These are phyloP conservation scores for Takifugu bimaculatus DNA, from an alignment of 2,113 vertebrate genomes.

Conservation along the genomic window DNA sequence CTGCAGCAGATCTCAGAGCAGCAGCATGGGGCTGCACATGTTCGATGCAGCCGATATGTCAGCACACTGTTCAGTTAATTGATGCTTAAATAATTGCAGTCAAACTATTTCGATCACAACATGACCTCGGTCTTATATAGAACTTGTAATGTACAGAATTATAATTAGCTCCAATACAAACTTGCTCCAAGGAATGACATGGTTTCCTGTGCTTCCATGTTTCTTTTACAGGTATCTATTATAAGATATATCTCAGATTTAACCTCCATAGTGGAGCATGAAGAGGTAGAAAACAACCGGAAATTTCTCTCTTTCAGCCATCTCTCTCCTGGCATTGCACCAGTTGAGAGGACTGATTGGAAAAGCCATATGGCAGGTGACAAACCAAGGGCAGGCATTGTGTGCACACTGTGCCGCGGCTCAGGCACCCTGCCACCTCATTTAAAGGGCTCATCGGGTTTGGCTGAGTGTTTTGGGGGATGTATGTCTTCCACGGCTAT, in stretches of 20 bases:
- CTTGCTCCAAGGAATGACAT: not conserved
- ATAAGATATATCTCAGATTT: not conserved
- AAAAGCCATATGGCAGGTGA: conserved; percentile 68
- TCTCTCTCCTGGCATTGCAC: conserved; percentile 36
- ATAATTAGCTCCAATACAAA: too few relatives aligned
- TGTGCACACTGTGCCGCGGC: conserved; percentile 39
- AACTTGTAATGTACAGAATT: not conserved
- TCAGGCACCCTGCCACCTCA: conserved; percentile 52
- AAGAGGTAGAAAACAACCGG: conserved; percentile 9
- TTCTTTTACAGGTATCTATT: not conserved
- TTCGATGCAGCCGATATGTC: conserved; percentile 10
- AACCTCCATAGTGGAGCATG: conserved; percentile 16
- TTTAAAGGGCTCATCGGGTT: conserved; percentile 46
- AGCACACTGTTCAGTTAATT: conserved; percentile 10
- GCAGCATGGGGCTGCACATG: conserved; percentile 16
- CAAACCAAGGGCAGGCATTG: conserved; percentile 51
- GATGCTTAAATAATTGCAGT: not conserved
- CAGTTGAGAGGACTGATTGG: conserved; percentile 50
- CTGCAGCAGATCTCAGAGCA: conserved; percentile 50
- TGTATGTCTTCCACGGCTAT: conserved; percentile 21
- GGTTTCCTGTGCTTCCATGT: not conserved
- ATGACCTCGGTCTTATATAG: too few relatives aligned
- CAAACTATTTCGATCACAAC: too few relatives aligned
- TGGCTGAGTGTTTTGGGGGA: conserved; percentile 16
- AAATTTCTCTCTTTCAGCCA: not conserved